Percentiles rank a stretch among this genome's conserved stretches.
Conservation (phyloP, 2,113 vertebrate genomes). For the Urocynchramus pylzowi region DNA sequence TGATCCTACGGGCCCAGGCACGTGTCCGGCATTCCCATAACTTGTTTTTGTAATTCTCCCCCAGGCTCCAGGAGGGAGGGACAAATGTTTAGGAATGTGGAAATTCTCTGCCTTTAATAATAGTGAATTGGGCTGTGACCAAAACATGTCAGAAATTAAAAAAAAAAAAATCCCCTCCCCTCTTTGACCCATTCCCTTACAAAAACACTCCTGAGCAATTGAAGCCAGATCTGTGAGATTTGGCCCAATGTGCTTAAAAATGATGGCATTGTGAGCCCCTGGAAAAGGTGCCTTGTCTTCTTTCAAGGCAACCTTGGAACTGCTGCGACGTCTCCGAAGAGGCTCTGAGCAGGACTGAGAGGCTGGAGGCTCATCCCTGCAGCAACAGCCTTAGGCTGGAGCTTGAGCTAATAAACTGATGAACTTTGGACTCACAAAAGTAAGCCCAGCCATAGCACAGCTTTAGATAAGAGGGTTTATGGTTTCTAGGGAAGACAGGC, state of each 20-base stretch:
- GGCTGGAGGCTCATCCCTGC: neutral
- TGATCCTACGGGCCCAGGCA: neutral
- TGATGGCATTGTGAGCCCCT: neutral
- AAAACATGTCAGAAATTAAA: neutral
- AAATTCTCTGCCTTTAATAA: neutral
- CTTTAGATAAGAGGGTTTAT: neutral
- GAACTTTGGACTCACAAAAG: neutral
- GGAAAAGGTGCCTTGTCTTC: neutral
- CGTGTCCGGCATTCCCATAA: neutral
- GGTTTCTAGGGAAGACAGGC: neutral
- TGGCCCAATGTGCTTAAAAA: neutral
- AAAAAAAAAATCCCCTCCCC: neutral
- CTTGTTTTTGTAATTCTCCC: neutral
- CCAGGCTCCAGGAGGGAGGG: neutral
- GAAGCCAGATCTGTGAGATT: neutral
- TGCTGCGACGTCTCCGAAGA: neutral
- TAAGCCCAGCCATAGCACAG: no score
- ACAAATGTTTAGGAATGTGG: neutral
- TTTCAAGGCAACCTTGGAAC: neutral
- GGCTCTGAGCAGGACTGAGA: accelerated
- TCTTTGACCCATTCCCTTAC: neutral
- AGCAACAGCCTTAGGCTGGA: neutral
- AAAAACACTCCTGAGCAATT: neutral
- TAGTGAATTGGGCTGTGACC: neutral
- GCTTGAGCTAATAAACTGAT: neutral